Base-by-base conservation (phyloP, 2,888 invertebrate genomes). In the Neoaliturus tenellus region DNA sequence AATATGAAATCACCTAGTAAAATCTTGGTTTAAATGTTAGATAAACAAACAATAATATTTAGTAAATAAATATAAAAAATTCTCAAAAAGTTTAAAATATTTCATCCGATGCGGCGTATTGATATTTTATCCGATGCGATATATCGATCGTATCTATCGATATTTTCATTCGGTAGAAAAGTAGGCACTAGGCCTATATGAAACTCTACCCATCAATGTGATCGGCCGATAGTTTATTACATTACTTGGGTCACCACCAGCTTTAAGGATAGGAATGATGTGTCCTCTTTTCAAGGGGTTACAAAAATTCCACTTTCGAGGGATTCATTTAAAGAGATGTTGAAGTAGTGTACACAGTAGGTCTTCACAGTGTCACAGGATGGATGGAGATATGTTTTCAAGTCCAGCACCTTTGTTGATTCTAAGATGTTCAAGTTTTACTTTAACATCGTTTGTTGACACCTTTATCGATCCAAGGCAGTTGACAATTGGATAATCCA, bases 191-290 rank as follows among this genome's bases (percentile, higher is more conserved):
- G n/a, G n/a, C n/a, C n/a, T n/a, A n/a, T n/a, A n/a, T n/a, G n/a
- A n/a, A n/a, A n/a, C n/a, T n/a, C n/a, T n/a, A n/a, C n/a, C n/a
- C n/a, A n/a, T n/a, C n/a, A n/a, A n/a, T n/a, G 48, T 23, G 17
- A 75, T 41, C 6, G 75, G 75, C 28, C 20, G 20, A 2, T 48
- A 44, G 35, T 75, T 75, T 23, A 10, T 75, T 0, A 75, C 75
- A 20, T 44, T 20, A 44, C 25, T 31, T 4, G n/a, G 75, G 41
- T 75, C 75, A 23, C 75, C 75, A 23, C 75, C 75, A 23, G n/a
- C 17, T 31, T 75, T 75, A 20, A 14, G 51, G 0, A 73, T 25
- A 73, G 73, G 73, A 5, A 73, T 51, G 2, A 51, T 51, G 51
- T 51, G 14, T 10, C 51, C 51, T 20, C 23, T 51, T 44, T 73